Evolutionary conservation across 2,888 invertebrate genomes (phyloP).

Genomic region (Iphiclides podalirius): DNA sequence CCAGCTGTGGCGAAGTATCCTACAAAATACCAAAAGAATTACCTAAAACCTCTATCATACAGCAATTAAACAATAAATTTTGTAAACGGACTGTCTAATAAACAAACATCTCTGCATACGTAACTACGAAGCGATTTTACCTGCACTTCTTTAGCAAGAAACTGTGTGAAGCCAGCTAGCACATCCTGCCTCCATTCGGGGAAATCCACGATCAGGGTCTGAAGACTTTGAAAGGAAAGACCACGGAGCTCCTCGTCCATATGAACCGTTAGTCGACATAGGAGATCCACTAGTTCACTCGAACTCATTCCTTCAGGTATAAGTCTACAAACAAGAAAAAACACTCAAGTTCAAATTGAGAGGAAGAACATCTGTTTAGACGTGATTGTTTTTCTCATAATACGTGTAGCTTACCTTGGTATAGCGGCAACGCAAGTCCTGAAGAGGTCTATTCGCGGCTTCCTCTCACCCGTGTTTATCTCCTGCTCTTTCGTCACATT

Average conservation of each 20-base stretch:
- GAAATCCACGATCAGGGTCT: constrained; percentile 97
- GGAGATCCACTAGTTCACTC: constrained; percentile 95
- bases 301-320: constrained; percentile 93
- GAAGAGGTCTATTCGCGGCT: constrained; percentile 98
- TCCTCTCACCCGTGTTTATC: constrained; percentile 96
- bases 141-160: constrained; percentile 94
- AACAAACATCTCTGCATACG: no score
- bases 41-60: no score
- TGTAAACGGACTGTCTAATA: no score
- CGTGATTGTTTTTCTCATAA: no score
- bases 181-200: constrained; percentile 99
- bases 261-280: constrained; percentile 96
- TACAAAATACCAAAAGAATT: constrained; percentile 39
- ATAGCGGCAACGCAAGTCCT: constrained; percentile 99
- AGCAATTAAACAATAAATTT: no score
- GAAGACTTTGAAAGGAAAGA: constrained; percentile 95
- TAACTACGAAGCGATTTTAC: no score
- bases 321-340: not conserved
- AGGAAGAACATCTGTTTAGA: no score
- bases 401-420: constrained; percentile 80
- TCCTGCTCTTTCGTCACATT: constrained; percentile 97
- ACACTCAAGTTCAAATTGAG: constrained; percentile 2
- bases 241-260: constrained; percentile 98
- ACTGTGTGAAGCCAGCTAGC: constrained; percentile 95
- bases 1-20: constrained; percentile 92